A percentile compares a stretch with the other conserved stretches of the same genome.
Conservation (phyloP, 2,797 vertebrate species). For the Acanthis flammea region DNA sequence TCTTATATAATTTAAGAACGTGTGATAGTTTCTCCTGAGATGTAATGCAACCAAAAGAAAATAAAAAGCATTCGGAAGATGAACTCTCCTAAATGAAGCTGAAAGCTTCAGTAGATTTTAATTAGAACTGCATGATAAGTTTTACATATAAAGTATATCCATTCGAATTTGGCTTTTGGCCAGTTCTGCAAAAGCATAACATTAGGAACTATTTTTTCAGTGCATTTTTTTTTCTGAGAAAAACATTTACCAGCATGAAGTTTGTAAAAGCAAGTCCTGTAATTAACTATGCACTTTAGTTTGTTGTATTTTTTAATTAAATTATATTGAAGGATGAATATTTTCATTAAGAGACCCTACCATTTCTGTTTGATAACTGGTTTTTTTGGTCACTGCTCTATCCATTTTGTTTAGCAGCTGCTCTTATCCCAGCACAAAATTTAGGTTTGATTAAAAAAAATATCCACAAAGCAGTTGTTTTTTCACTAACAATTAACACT, state of each 20-base stretch:
- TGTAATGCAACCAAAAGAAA: neutral
- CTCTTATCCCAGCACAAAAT: neutral
- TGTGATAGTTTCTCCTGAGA: neutral
- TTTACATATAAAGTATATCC: conserved; percentile 1
- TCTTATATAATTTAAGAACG: neutral
- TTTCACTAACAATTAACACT: neutral
- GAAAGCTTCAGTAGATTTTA: conserved; percentile 64
- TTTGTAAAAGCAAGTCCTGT: neutral
- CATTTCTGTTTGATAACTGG: neutral
- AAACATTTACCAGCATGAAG: neutral
- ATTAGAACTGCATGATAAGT: conserved; percentile 57
- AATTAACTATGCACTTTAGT: neutral
- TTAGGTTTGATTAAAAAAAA: neutral
- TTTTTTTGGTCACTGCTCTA: neutral
- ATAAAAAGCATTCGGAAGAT: neutral
- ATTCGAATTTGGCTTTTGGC: conserved; percentile 37
- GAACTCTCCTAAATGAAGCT: conserved; percentile 40
- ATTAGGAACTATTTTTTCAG: neutral
- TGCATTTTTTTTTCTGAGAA: neutral
- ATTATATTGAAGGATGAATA: neutral
- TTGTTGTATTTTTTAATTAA: neutral
- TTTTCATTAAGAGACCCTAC: neutral
- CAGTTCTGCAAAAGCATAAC: neutral
- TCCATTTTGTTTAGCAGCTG: neutral
- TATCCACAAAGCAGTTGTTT: neutral